Evolutionary conservation across 2,888 invertebrate species (phyloP).

Genomic region (Zygaena filipendulae): DNA sequence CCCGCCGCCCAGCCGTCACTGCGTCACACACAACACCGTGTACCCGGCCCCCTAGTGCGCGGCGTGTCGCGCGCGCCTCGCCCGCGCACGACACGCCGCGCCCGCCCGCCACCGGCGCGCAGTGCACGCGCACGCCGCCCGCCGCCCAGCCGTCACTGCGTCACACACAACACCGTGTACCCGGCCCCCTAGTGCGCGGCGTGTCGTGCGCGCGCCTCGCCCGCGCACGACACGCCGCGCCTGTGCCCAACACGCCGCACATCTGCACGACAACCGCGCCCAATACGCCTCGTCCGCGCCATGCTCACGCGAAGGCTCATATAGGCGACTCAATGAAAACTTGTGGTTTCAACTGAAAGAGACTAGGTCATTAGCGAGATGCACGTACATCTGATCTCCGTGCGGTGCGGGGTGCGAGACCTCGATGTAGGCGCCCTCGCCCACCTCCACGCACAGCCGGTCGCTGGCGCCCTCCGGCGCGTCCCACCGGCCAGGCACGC

Average conservation of each 20-base stretch:
- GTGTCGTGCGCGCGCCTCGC: too few relatives aligned
- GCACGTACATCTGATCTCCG: conserved; percentile 41
- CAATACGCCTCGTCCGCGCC: too few relatives aligned
- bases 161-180: too few relatives aligned
- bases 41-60: too few relatives aligned
- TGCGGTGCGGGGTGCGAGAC: conserved; percentile 85
- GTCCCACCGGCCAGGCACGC: conserved; percentile 70
- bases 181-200: too few relatives aligned
- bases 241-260: too few relatives aligned
- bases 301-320: too few relatives aligned
- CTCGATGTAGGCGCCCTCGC: conserved; percentile 90
- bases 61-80: too few relatives aligned
- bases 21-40: too few relatives aligned
- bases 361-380: background rate
- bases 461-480: conserved; percentile 84
- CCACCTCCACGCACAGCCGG: conserved; percentile 90
- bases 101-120: conserved; percentile 67
- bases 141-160: conserved; percentile 21
- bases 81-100: conserved; percentile 81
- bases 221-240: too few relatives aligned
- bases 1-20: conserved; percentile 20
- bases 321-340: background rate
- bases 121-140: conserved; percentile 32
- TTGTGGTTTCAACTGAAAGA: background rate
- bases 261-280: too few relatives aligned